A percentile compares a stretch with the other conserved stretches of the same genome.
These are phyloP conservation scores for Borostomias antarcticus DNA, from an alignment of 2,797 vertebrate species.

Conservation along the genomic window DNA sequence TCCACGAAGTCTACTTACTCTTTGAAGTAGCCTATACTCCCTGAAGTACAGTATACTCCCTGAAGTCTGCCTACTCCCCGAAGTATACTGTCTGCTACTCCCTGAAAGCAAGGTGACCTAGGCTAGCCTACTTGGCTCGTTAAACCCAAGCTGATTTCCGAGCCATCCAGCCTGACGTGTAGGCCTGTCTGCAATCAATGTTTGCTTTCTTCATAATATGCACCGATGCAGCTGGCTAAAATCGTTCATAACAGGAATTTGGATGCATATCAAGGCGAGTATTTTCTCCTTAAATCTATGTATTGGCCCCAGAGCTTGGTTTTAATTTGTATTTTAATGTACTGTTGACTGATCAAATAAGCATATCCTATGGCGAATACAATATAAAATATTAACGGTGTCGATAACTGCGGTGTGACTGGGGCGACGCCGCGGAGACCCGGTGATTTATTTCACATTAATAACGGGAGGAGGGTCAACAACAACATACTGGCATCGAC, in stretches of 20 bases:
- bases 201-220: constrained; percentile 8
- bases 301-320: constrained; percentile 55
- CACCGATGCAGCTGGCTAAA: constrained; percentile 23
- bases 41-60: no score
- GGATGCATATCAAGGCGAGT: constrained; percentile 38
- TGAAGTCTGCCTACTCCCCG: no score
- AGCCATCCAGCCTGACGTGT: no score
- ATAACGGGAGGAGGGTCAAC: constrained; percentile 55
- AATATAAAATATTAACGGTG: constrained; percentile 77
- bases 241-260: constrained; percentile 39
- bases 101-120: no score
- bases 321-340: constrained; percentile 72
- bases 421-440: constrained; percentile 64
- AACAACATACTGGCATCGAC: constrained; percentile 63
- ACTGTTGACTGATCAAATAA: constrained; percentile 71
- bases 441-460: constrained; percentile 72
- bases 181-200: no score
- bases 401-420: constrained; percentile 70
- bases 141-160: no score
- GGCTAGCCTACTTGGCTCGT: no score
- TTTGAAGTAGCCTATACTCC: no score
- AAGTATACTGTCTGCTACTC: no score
- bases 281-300: constrained; percentile 45
- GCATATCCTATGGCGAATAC: constrained; percentile 70
- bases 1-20: no score